These are phyloP conservation scores for Sycophaga agraensis DNA, from an alignment of 1,140 invertebrate genomes.

Conservation along the genomic window DNA sequence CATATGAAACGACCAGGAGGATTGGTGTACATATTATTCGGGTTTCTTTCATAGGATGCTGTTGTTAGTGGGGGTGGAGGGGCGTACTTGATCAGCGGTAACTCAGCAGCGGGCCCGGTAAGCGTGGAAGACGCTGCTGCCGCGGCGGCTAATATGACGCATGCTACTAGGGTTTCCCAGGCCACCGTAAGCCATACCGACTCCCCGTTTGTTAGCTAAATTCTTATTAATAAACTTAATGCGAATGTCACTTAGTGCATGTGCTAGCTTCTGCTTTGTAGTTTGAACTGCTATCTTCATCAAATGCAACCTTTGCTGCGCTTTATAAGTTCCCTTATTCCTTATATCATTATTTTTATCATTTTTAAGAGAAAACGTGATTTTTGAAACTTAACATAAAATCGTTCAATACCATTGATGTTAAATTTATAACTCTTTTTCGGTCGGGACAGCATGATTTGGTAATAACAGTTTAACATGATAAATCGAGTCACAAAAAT, in stretches of 20 bases:
- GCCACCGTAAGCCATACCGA: conserved; percentile 76
- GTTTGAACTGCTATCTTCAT: not conserved
- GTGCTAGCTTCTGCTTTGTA: not conserved
- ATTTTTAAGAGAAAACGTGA: too few species aligned
- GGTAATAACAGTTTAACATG: too few species aligned
- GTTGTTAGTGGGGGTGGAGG: conserved; percentile 63
- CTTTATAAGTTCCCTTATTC: too few species aligned
- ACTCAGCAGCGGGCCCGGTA: conserved; percentile 57
- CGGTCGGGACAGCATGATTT: too few species aligned
- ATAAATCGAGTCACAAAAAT: too few species aligned
- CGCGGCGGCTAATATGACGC: conserved; percentile 69
- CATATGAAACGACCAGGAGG: not conserved
- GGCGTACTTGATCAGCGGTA: conserved; percentile 67
- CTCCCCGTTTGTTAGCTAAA: conserved; percentile 49
- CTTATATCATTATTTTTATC: too few species aligned
- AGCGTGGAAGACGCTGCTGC: conserved; percentile 60
- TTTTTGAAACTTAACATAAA: too few species aligned
- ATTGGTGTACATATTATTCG: conserved; percentile 10
- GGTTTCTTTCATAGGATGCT: conserved; percentile 51
- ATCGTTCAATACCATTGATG: too few species aligned
- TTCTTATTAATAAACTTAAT: conserved; percentile 34
- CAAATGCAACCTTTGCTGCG: not conserved
- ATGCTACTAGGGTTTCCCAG: conserved; percentile 84
- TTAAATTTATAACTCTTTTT: too few species aligned
- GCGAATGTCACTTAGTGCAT: conserved; percentile 2